Evolutionary conservation across 2,888 invertebrate species (phyloP), one percentile per base, ranked within the genome.

Genomic region (Lasius platythorax): DNA sequence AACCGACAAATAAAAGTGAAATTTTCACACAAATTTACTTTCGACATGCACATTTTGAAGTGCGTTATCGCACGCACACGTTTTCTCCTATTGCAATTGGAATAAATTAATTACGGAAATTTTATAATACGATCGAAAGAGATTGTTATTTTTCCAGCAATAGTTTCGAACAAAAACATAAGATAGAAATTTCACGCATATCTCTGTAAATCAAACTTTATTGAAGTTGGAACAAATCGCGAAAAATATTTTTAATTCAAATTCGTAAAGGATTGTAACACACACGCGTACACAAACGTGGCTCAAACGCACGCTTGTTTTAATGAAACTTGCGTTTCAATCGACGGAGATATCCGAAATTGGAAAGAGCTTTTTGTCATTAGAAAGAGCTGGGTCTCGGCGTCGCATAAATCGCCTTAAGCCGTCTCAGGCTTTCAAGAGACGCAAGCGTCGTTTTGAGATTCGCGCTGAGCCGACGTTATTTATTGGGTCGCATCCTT

Each of bases 331-430:
- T 18, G 8, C 28, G 2, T 23, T 30, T 72, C 58, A 12, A 68
- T 8, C 33, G 70, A 6, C 9, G 23, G 9, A 23, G 3, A 46
- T 61, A 61, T 61, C 1, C 46, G 79, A 72, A 79, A 79, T 61
- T 79, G 23, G 18, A 63, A 37, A 61, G 18, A 79, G n/a, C 28
- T 79, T 73, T 72, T 72, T 46, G 28, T 72, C 46, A 5, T 46
- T 18, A 5, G 37, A 5, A 37, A 37, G 5, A 46, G 56, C 5
- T 12, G 30, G 46, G 8, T 72, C 58, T 18, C 23, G 46, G 12
- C 11, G n/a, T 76, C 70, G 33, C 23, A 46, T 72, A 79, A 79
- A 79, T 79, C 79, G 72, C 46, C 73, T 46, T 79, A 72, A 79
- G 79, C 61, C 72, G 12, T 72, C 79, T 79, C 37, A 50, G 58